Evolutionary conservation across 2,797 vertebrate species (phyloP).

Genomic region (Oophaga sylvatica): DNA sequence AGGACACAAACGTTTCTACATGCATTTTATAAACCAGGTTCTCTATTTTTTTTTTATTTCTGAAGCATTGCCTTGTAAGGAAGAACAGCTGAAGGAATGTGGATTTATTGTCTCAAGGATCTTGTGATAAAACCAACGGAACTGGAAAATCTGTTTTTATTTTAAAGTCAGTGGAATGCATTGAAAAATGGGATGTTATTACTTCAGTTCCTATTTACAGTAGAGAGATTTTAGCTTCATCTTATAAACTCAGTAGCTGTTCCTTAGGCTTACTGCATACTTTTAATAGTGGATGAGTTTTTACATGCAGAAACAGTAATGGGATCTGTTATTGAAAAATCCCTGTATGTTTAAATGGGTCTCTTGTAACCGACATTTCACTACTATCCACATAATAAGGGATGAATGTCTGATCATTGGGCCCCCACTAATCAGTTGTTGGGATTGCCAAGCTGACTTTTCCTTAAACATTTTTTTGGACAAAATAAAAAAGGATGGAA

Average conservation of each 20-base stretch:
- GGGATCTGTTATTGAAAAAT: not conserved
- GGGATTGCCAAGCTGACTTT: no score
- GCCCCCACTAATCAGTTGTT: not conserved
- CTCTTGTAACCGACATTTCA: no score
- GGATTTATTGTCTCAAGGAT: conserved; percentile 57
- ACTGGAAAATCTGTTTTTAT: conserved; percentile 61
- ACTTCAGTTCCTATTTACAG: conserved; percentile 42
- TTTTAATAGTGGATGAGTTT: not conserved
- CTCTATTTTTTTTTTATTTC: conserved; percentile 30
- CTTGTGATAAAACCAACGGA: conserved; percentile 59
- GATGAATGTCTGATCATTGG: not conserved
- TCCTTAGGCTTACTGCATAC: not conserved
- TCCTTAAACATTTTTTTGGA: no score
- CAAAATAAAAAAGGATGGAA: no score
- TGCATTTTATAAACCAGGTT: conserved; percentile 12
- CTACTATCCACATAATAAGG: not conserved
- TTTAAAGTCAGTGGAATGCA: conserved; percentile 56
- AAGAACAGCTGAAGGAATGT: conserved; percentile 49
- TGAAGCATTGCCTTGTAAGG: conserved; percentile 54
- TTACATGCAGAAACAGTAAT: not conserved
- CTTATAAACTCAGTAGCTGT: not conserved
- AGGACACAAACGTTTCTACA: not conserved
- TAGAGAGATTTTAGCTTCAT: not conserved
- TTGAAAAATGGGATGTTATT: conserved; percentile 43
- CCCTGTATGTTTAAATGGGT: not conserved